Conservation (phyloP, 2,888 invertebrate genomes). For the Tenthredo distinguenda region DNA sequence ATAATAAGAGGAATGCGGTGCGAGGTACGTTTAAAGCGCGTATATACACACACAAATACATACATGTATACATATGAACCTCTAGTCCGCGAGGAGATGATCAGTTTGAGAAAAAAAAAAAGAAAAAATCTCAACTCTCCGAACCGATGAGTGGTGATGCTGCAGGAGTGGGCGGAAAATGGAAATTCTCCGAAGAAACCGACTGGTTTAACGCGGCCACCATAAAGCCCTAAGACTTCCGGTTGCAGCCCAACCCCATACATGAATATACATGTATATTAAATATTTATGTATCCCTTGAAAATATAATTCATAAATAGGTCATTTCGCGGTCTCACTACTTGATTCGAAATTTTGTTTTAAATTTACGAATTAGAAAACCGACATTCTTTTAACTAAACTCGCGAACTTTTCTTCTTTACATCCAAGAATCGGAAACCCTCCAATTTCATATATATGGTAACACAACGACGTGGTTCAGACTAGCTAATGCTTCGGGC, state of each 20-base stretch:
- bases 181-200: constrained; percentile 29
- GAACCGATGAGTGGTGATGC: constrained; percentile 8
- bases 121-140: background rate
- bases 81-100: background rate
- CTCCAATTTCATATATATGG: background rate
- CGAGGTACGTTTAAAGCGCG: background rate
- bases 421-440: background rate
- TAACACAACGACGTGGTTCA: background rate
- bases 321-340: background rate
- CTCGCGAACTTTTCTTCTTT: background rate
- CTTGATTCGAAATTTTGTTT: no score
- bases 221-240: background rate
- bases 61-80: background rate
- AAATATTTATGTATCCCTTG: background rate
- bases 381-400: background rate
- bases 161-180: constrained; percentile 31
- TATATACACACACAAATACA: background rate
- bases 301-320: background rate
- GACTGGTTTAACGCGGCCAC: constrained; percentile 19
- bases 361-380: background rate
- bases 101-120: background rate
- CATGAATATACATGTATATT: background rate
- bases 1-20: constrained; percentile 46
- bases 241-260: constrained; percentile 1
- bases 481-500: constrained; percentile 54